Conservation (phyloP, 1,140 invertebrate species). For the Ericerus pela region DNA sequence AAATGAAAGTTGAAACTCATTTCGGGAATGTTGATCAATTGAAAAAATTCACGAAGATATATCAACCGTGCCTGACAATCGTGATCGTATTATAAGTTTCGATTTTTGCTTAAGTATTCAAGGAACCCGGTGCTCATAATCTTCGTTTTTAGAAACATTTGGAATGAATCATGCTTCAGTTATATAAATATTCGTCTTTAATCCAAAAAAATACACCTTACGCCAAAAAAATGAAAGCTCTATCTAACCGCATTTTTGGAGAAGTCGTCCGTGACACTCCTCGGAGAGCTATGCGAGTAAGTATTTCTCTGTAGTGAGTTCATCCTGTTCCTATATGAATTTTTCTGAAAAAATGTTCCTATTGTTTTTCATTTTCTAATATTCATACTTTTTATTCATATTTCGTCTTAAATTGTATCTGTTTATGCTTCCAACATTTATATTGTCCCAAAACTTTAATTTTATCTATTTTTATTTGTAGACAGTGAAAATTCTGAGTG, state of each 20-base stretch:
- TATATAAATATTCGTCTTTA: slow-evolving; percentile 43
- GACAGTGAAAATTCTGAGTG: slow-evolving; percentile 63
- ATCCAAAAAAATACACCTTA: slow-evolving; percentile 57
- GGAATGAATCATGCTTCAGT: too few species aligned
- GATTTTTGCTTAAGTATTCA: too few species aligned
- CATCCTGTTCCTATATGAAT: neutral
- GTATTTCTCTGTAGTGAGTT: neutral
- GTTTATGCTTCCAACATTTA: neutral
- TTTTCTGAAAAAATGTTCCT: neutral
- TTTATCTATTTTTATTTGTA: slow-evolving; percentile 27
- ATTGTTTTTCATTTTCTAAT: neutral
- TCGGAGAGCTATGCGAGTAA: slow-evolving; percentile 47
- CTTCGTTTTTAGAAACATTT: too few species aligned
- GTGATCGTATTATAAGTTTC: too few species aligned
- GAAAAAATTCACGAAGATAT: too few species aligned
- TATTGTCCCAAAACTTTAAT: neutral
- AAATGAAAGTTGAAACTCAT: too few species aligned
- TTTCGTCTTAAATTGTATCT: neutral
- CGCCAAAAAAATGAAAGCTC: slow-evolving; percentile 63
- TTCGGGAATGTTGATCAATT: too few species aligned
- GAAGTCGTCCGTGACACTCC: slow-evolving; percentile 65
- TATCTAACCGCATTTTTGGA: slow-evolving; percentile 79
- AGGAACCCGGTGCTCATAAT: too few species aligned
- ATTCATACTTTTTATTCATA: neutral
- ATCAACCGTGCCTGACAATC: too few species aligned